Base-by-base conservation (phyloP, 2,888 invertebrate species). In the Hedychridium roseum region DNA sequence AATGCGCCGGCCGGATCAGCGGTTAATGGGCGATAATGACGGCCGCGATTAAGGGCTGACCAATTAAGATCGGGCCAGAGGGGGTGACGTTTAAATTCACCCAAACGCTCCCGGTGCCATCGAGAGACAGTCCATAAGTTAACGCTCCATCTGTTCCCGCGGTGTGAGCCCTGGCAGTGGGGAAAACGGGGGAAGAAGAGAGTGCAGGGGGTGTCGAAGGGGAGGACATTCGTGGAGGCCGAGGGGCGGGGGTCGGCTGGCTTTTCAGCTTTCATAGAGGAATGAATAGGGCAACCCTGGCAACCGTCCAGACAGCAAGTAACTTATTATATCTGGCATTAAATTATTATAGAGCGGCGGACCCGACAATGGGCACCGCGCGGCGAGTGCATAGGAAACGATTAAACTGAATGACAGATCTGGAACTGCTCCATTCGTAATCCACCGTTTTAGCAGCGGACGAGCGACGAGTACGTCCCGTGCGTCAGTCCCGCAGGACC, bases 261-360 rank as follows among this genome's bases (percentile, higher is more conserved):
- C 71, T 75, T 75, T 76, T 73, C 73, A 71, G 71, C 71, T 73
- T 75, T 73, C 71, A 71, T 60, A 66, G 66, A 69, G 69, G 71
- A 68, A 76, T 76, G 76, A 76, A 77, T 76, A 71, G 74, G 70
- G 68, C 65, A 66, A 64, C 60, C 63, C 66, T 76, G 77, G 77
- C 77, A 70, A 50, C 32, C 61, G 56, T 75, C 77, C 77, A 78
- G 77, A 72, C 75, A 74, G 73, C 76, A 68, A 78, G 76, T 78
- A 76, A 78, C 77, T 78, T 78, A 78, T 78, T 78, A 78, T 78
- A 77, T 77, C 74, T 76, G 75, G 76, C 76, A 76, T 77, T 77
- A 77, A 78, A 78, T 78, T 78, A 78, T 78, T 76, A 76, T 76
- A 71, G 72, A 76, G 69, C 71, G 55, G 20, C 53, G 60, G 57